phyloP scores from a whole-genome alignment of 2,113 vertebrate genomes.

The Puma concolor region DNA sequence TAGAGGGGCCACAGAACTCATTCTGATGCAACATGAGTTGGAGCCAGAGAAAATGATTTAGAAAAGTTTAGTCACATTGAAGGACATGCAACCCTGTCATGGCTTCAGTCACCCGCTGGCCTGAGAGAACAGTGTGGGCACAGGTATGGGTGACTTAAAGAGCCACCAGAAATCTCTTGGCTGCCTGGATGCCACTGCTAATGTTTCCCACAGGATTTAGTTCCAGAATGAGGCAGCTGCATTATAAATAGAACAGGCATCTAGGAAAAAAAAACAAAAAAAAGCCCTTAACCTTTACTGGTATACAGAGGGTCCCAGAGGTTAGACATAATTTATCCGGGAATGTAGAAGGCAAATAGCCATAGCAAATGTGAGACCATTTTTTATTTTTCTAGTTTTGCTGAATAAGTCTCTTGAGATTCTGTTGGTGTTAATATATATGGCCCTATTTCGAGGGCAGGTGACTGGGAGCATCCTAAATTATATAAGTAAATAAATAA shows the following conservation, averaged over 20 bases:
- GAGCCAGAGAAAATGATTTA: not conserved
- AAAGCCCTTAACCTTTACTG: constrained; percentile 62
- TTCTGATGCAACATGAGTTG: not conserved
- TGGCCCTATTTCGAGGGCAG: not conserved
- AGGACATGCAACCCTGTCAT: not conserved
- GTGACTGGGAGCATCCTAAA: constrained; percentile 29
- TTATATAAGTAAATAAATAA: constrained; percentile 66
- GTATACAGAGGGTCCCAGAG: constrained; percentile 16
- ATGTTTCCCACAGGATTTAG: not conserved
- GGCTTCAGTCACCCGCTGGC: not conserved
- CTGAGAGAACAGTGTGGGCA: not conserved
- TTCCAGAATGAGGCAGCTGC: constrained; percentile 51
- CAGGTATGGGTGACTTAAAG: not conserved
- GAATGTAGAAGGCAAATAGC: constrained; percentile 57
- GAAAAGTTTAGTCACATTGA: not conserved
- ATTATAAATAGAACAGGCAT: constrained; percentile 53
- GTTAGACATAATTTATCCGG: constrained; percentile 73
- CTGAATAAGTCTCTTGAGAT: constrained; percentile 33
- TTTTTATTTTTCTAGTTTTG: constrained; percentile 64
- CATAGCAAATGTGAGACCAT: constrained; percentile 30
- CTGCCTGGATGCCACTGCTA: not conserved
- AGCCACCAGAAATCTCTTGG: not conserved
- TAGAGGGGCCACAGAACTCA: not conserved
- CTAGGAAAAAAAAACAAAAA: not conserved
- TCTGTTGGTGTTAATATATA: constrained; percentile 47